A percentile compares a stretch with the other conserved stretches of the same genome.
Conservation (phyloP, 2,888 invertebrate genomes). For the Andrena hattorfiana region DNA sequence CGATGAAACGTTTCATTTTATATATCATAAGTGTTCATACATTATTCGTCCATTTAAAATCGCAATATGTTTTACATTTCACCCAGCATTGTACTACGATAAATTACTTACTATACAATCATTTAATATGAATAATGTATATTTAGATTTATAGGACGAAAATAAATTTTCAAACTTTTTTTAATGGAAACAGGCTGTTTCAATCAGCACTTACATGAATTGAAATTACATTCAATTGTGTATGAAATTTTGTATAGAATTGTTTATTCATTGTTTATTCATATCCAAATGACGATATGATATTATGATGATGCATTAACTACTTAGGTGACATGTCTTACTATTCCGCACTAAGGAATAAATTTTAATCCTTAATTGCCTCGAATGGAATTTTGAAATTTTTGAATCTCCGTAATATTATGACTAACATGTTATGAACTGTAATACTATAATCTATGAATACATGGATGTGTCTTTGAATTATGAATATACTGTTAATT, state of each 20-base stretch:
- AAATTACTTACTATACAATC: neutral
- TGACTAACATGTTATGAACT: neutral
- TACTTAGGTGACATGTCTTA: neutral
- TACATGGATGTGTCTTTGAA: neutral
- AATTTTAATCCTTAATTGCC: slow-evolving; percentile 14
- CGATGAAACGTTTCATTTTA: neutral
- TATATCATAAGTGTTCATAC: neutral
- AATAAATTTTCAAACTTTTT: neutral
- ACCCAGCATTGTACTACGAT: neutral
- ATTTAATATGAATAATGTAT: slow-evolving; percentile 3
- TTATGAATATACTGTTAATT: neutral
- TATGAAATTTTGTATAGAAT: neutral
- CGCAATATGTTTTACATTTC: neutral
- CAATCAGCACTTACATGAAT: slow-evolving; percentile 2
- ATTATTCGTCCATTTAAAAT: neutral
- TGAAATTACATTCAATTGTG: slow-evolving; percentile 14
- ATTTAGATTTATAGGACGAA: neutral
- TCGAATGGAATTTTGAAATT: neutral
- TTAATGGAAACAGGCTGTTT: neutral
- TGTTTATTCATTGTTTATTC: neutral
- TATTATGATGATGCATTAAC: neutral
- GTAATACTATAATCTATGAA: neutral
- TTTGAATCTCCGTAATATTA: neutral
- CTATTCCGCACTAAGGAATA: neutral
- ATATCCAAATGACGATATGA: neutral